Conservation (phyloP, 2,797 vertebrate species). For the Otolemur crassicaudatus region DNA sequence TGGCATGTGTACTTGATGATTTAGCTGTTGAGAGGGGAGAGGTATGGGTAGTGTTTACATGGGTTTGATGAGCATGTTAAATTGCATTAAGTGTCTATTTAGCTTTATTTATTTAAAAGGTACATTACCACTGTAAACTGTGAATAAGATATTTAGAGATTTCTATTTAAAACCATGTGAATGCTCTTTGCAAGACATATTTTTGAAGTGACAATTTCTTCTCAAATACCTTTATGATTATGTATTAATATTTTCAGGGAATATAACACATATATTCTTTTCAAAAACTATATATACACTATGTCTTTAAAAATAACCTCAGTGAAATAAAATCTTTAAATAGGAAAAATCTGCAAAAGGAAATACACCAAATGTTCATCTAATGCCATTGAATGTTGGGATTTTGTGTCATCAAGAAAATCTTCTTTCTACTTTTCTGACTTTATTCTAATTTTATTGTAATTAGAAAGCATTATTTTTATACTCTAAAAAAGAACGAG, state of each 20-base stretch:
- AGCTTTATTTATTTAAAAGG: slow-evolving; percentile 74
- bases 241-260: slow-evolving; percentile 61
- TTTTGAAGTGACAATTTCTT: slow-evolving; percentile 55
- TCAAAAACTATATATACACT: slow-evolving; percentile 50
- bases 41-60: slow-evolving; percentile 42
- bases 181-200: slow-evolving; percentile 33
- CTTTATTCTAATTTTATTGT: slow-evolving; percentile 73
- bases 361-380: slow-evolving; percentile 53
- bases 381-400: not conserved
- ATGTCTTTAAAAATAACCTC: slow-evolving; percentile 55
- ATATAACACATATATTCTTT: slow-evolving; percentile 45
- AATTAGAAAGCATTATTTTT: slow-evolving; percentile 75
- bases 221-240: slow-evolving; percentile 54
- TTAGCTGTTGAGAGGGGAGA: slow-evolving; percentile 39
- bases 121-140: slow-evolving; percentile 63
- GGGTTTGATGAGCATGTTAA: slow-evolving; percentile 32
- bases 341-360: slow-evolving; percentile 15
- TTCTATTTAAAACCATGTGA: slow-evolving; percentile 63
- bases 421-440: slow-evolving; percentile 58
- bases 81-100: slow-evolving; percentile 72
- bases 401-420: slow-evolving; percentile 64
- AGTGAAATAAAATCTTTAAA: slow-evolving; percentile 49
- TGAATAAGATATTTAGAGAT: slow-evolving; percentile 72
- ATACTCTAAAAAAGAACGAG: slow-evolving; percentile 54
- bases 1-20: not conserved